Evolutionary conservation across 2,888 invertebrate species (phyloP).

Genomic region (Erebia aethiops): DNA sequence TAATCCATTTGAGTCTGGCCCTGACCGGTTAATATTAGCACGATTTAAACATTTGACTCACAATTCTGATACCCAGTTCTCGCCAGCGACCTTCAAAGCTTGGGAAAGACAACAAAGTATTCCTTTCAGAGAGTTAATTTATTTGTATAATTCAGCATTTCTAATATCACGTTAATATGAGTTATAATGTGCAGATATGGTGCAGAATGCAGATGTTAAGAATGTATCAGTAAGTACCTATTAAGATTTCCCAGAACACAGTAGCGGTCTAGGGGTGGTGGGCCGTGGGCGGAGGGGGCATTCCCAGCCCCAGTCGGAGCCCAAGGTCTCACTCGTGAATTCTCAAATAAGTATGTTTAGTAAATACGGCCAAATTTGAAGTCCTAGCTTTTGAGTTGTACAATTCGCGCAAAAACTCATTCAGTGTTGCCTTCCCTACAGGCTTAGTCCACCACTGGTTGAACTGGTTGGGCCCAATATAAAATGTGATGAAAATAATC

Average conservation of each 20-base stretch:
- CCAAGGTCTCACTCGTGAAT: too few relatives aligned
- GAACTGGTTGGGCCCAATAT: not conserved
- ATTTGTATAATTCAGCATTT: conserved; percentile 16
- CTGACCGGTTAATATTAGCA: conserved; percentile 38
- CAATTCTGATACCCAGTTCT: conserved; percentile 36
- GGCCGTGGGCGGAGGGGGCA: too few relatives aligned
- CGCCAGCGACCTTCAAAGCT: conserved; percentile 31
- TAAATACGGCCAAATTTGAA: too few relatives aligned
- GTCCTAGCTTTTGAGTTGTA: too few relatives aligned
- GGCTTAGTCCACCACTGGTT: too few relatives aligned
- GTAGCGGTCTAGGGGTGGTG: too few relatives aligned
- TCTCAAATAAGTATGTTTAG: too few relatives aligned
- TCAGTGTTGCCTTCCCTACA: too few relatives aligned
- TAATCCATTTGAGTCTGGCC: conserved; percentile 38
- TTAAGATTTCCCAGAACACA: too few relatives aligned
- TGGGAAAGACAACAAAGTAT: conserved; percentile 33
- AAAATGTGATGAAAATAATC: not conserved
- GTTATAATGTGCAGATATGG: not conserved
- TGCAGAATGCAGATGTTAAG: not conserved
- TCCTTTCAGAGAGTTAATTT: conserved; percentile 26
- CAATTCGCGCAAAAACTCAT: too few relatives aligned
- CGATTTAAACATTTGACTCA: conserved; percentile 41
- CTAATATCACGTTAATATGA: conserved; percentile 4
- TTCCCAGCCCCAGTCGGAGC: too few relatives aligned
- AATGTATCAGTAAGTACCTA: too few relatives aligned